Percentiles rank a stretch among this genome's conserved stretches.
These are phyloP conservation scores for Agonopterix alstromeriana DNA, from an alignment of 2,888 invertebrate species.

Conservation along the genomic window DNA sequence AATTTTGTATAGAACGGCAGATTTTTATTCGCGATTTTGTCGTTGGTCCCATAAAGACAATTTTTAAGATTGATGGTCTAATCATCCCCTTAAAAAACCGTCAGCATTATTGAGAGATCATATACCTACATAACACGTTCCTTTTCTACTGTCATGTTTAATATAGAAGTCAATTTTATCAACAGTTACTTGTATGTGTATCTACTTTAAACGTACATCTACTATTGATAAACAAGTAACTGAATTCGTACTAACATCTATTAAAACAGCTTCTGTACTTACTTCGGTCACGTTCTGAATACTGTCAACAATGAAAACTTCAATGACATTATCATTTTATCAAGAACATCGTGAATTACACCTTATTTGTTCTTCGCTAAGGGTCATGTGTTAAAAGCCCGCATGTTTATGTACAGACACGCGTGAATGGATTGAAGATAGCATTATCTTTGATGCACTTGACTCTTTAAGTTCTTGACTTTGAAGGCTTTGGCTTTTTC, in stretches of 20 bases:
- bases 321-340: constrained; percentile 20
- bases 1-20: no score
- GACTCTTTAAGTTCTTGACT: background rate
- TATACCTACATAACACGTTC: no score
- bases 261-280: constrained; percentile 26
- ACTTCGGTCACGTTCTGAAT: constrained; percentile 64
- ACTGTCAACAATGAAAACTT: constrained; percentile 40
- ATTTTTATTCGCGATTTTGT: no score
- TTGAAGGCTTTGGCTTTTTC: no score
- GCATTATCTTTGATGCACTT: constrained; percentile 7
- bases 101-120: no score
- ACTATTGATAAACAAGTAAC: background rate
- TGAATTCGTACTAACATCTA: background rate
- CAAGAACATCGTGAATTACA: background rate
- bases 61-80: no score
- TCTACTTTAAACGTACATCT: background rate
- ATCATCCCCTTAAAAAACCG: no score
- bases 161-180: no score
- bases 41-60: no score
- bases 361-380: no score
- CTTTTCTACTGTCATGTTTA: no score
- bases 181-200: no score
- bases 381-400: constrained; percentile 27
- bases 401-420: constrained; percentile 49
- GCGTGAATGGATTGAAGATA: constrained; percentile 42